Evolutionary conservation across 2,113 vertebrate genomes (phyloP).

Genomic region (Oenanthe melanoleuca): DNA sequence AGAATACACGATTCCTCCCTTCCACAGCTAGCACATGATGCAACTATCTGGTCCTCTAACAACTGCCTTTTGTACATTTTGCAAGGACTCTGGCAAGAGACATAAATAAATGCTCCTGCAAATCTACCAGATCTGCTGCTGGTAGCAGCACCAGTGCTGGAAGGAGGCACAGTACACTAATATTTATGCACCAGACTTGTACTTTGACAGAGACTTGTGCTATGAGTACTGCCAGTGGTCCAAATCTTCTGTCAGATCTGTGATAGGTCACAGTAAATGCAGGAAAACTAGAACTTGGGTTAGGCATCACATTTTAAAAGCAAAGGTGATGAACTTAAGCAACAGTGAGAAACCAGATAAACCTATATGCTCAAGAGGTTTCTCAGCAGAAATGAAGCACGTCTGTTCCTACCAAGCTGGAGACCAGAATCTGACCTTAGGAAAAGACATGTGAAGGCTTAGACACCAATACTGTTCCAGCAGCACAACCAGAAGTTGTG

Average conservation of each 20-base stretch:
- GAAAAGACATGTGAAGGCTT: neutral
- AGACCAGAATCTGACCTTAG: neutral
- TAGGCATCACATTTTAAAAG: neutral
- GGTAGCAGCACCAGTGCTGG: neutral
- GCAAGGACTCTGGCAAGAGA: neutral
- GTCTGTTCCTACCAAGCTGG: neutral
- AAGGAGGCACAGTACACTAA: neutral
- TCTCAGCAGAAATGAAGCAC: neutral
- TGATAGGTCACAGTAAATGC: neutral
- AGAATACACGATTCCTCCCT: conserved; percentile 19
- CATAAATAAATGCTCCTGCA: neutral
- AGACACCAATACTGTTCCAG: neutral
- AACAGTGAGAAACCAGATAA: neutral
- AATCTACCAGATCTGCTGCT: neutral
- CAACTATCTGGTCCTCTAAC: conserved; percentile 3
- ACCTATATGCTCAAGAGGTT: neutral
- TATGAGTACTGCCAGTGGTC: neutral
- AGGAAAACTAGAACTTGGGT: neutral
- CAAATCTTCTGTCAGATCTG: neutral
- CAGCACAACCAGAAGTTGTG: neutral
- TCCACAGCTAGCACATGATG: conserved; percentile 17
- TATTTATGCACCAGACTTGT: neutral
- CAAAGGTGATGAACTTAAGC: neutral
- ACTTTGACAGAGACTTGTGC: neutral
- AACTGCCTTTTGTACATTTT: conserved; percentile 30